Conservation (phyloP, 2,113 vertebrate species). For the Micromys minutus region DNA sequence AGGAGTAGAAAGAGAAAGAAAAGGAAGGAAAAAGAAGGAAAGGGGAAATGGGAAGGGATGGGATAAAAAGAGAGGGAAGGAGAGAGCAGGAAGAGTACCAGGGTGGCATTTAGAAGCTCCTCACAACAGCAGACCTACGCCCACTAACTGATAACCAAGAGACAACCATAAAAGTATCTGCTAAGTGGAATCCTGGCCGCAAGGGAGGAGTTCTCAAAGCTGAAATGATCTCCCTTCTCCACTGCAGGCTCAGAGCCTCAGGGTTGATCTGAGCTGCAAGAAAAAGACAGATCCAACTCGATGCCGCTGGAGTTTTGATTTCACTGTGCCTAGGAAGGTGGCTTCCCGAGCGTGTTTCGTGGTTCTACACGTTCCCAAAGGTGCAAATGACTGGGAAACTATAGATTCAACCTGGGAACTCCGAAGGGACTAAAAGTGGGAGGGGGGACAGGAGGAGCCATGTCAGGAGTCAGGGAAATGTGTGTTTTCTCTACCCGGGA, state of each 20-base stretch:
- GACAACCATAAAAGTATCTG: neutral
- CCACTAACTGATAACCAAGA: neutral
- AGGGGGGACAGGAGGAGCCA: neutral
- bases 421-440: neutral
- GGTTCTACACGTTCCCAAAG: neutral
- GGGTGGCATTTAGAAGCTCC: neutral
- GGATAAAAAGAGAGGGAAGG: too few species aligned
- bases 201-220: neutral
- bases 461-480: neutral
- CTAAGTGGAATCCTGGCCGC: neutral
- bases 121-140: neutral
- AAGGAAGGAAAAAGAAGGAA: too few species aligned
- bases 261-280: neutral
- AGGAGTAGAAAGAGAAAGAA: too few species aligned
- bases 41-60: too few species aligned
- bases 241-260: neutral
- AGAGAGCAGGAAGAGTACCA: neutral
- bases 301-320: neutral
- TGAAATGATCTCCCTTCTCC: neutral
- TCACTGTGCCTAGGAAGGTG: conserved; percentile 6
- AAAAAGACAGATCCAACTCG: neutral
- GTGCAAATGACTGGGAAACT: neutral
- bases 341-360: neutral
- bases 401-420: neutral
- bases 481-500: neutral